These are phyloP conservation scores for Sarcophilus harrisii DNA, from an alignment of 2,797 vertebrate genomes.

Conservation along the genomic window DNA sequence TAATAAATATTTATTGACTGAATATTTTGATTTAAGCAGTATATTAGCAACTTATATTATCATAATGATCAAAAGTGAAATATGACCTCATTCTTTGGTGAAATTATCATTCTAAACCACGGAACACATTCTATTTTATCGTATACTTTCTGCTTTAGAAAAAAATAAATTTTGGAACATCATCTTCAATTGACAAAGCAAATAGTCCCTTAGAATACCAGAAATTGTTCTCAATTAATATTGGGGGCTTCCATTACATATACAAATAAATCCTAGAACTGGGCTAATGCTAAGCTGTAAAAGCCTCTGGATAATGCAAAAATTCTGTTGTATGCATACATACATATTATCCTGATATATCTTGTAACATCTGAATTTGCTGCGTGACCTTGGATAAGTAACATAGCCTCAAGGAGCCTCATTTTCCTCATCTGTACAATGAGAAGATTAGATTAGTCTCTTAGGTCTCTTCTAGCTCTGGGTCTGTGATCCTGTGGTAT, in stretches of 20 bases:
- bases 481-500: not conserved
- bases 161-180: conserved; percentile 84
- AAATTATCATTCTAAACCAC: conserved; percentile 86
- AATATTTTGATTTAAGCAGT: conserved; percentile 65
- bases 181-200: conserved; percentile 84
- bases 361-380: not conserved
- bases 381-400: not conserved
- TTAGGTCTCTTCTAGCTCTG: not conserved
- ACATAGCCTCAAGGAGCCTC: not conserved
- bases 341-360: not conserved
- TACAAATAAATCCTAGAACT: conserved; percentile 83
- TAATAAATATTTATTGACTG: conserved; percentile 23
- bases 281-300: conserved; percentile 79
- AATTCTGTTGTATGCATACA: conserved; percentile 58
- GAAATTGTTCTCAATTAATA: conserved; percentile 85
- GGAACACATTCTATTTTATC: conserved; percentile 87
- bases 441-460: not conserved
- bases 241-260: conserved; percentile 81
- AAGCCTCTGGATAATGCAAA: conserved; percentile 69
- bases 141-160: conserved; percentile 81
- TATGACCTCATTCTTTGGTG: conserved; percentile 75
- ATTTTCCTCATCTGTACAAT: not conserved
- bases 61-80: conserved; percentile 79
- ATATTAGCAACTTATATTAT: conserved; percentile 53
- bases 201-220: conserved; percentile 83